phyloP scores from a whole-genome alignment of 2,113 vertebrate genomes.

The Collichthys lucidus region DNA sequence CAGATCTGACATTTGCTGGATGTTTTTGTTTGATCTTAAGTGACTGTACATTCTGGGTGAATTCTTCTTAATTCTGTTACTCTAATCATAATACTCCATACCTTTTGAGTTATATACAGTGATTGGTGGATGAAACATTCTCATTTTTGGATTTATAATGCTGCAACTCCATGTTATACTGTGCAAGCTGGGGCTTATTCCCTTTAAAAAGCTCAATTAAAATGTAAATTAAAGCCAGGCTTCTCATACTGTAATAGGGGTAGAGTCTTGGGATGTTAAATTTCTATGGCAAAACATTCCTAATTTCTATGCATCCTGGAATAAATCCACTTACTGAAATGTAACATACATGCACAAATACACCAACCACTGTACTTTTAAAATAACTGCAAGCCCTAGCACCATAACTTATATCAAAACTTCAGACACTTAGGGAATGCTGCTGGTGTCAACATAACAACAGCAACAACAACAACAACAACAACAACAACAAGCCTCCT shows the following conservation, averaged over 20 bases:
- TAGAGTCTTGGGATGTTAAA: not conserved
- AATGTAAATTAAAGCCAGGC: slow-evolving; percentile 1
- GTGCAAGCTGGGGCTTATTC: not conserved
- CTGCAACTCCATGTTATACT: not conserved
- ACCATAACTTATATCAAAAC: not conserved
- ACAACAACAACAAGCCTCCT: not conserved
- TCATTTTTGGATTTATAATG: not conserved
- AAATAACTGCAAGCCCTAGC: not conserved
- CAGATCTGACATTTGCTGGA: slow-evolving; percentile 26
- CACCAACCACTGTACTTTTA: not conserved
- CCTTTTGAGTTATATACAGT: not conserved
- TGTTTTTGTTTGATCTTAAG: slow-evolving; percentile 14
- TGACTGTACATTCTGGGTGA: slow-evolving; percentile 8
- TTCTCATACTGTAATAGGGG: not conserved
- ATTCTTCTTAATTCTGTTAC: slow-evolving; percentile 21
- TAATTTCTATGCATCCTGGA: not conserved
- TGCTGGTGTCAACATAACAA: not conserved
- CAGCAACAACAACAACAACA: not conserved
- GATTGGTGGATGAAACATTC: not conserved
- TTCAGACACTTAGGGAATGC: slow-evolving; percentile 2
- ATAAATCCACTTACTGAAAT: not conserved
- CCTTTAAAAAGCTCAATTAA: not conserved
- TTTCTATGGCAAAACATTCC: not conserved
- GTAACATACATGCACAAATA: not conserved
- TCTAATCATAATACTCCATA: not conserved